Base-by-base conservation (phyloP, 2,113 vertebrate species). In the Sinocyclocheilus maitianheensis region DNA sequence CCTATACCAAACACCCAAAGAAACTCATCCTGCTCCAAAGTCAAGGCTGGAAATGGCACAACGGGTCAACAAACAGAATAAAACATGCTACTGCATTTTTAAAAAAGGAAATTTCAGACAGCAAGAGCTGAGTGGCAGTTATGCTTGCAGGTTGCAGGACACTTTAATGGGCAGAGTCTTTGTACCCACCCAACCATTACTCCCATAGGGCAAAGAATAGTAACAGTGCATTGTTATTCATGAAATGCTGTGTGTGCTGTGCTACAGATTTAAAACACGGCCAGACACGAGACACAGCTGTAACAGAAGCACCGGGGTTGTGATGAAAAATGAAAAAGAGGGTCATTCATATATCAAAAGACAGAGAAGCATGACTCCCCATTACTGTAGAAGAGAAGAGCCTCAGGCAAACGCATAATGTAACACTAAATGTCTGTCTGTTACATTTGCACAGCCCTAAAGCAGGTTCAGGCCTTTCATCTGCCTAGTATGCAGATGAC, bases 201-300 rank as follows among this genome's bases (percentile, higher is more conserved):
- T 79, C 76, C 26, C 71, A 79, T 30, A 79, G 58, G 71, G 72
- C 72, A 37, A 63, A 10, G 71, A 43, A 34, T 34, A 26, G 72
- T 71, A 71, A 37, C 14, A 14, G 58, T 51, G 34, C 86, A 92
- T 95, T 94, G 91, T 86, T 94, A 95, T 95, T 95, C 94, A 95
- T 95, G 93, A 95, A 91, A 94, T 93, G 93, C 90, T 79, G 86
- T 88, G 86, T 84, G 88, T 90, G 87, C 83, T 65, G 90, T 83
- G 85, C 87, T 65, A 75, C 80, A 78, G 69, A 81, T 86, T 81
- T 81, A 78, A 80, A 89, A 14, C 85, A 87, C 78, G 24, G 77
- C 26, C 34, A 53, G 65, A 85, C 77, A 72, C 83, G 88, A 91
- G 89, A 88, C 92, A 90, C 90, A 91, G 89, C 91, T 90, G 89